Evolutionary conservation across 2,113 vertebrate species (phyloP).

Genomic region (Lophius piscatorius): DNA sequence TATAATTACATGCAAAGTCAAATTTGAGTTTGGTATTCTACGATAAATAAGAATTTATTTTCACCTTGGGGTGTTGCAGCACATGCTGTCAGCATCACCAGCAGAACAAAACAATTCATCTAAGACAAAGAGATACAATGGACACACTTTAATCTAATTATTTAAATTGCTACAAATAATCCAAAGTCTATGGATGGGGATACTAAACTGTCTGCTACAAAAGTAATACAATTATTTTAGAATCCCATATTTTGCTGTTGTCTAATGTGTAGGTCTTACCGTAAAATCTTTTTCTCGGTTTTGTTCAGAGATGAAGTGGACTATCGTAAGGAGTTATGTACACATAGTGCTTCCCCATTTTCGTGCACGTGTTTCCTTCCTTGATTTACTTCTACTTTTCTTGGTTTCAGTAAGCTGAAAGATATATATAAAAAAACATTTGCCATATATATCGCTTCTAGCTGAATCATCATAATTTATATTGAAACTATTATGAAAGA

Average conservation of each 20-base stretch:
- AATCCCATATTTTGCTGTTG: not conserved
- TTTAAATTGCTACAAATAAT: not conserved
- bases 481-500: too few relatives aligned
- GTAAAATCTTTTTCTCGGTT: constrained; percentile 3
- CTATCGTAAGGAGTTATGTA: not conserved
- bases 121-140: constrained; percentile 20
- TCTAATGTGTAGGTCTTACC: constrained; percentile 25
- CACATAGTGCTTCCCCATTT: constrained; percentile 19
- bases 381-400: constrained; percentile 17
- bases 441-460: not conserved
- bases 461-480: constrained; percentile 12
- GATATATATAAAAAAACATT: not conserved
- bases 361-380: constrained; percentile 14
- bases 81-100: constrained; percentile 37
- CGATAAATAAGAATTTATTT: not conserved
- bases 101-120: constrained; percentile 47
- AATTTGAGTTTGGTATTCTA: not conserved
- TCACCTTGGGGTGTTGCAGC: constrained; percentile 51
- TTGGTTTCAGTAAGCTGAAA: not conserved
- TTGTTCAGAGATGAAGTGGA: not conserved
- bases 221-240: not conserved
- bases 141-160: not conserved
- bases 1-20: not conserved
- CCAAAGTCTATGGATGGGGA: too few relatives aligned
- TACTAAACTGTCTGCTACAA: not conserved